These are phyloP conservation scores for Phrynocephalus vlangalii DNA, from an alignment of 2,797 vertebrate species.

Conservation along the genomic window DNA sequence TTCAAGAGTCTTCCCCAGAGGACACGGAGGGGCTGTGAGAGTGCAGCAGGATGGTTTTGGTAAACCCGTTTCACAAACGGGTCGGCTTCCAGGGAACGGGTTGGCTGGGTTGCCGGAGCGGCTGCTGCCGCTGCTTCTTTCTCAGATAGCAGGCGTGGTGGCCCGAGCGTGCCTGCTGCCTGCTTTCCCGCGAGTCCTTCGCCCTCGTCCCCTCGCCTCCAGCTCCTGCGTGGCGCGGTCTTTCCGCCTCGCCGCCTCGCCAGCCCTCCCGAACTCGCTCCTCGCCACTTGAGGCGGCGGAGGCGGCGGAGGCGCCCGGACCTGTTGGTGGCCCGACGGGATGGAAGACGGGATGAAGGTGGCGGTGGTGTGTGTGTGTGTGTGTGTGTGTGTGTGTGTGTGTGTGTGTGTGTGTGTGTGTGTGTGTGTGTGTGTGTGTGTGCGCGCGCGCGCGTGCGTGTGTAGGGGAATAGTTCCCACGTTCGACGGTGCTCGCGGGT, in stretches of 20 bases:
- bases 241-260: background rate
- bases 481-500: too few species aligned
- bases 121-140: too few species aligned
- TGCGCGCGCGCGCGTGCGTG: too few species aligned
- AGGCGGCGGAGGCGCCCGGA: background rate
- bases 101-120: too few species aligned
- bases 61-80: background rate
- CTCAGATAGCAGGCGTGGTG: too few species aligned
- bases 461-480: too few species aligned
- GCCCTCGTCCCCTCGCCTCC: background rate
- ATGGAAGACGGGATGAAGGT: too few species aligned
- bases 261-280: background rate
- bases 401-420: too few species aligned
- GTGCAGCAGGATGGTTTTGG: background rate
- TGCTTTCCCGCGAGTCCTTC: background rate
- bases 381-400: too few species aligned
- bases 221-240: background rate
- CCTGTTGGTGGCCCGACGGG: background rate
- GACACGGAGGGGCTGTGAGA: background rate
- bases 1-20: background rate
- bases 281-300: slow-evolving; percentile 13
- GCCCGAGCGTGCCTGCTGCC: background rate
- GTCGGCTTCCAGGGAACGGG: too few species aligned
- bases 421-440: too few species aligned
- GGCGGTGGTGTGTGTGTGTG: too few species aligned